Evolutionary conservation across 2,797 vertebrate genomes (phyloP), one percentile per base, ranked within the genome.

Genomic region (Botia kubotai): DNA sequence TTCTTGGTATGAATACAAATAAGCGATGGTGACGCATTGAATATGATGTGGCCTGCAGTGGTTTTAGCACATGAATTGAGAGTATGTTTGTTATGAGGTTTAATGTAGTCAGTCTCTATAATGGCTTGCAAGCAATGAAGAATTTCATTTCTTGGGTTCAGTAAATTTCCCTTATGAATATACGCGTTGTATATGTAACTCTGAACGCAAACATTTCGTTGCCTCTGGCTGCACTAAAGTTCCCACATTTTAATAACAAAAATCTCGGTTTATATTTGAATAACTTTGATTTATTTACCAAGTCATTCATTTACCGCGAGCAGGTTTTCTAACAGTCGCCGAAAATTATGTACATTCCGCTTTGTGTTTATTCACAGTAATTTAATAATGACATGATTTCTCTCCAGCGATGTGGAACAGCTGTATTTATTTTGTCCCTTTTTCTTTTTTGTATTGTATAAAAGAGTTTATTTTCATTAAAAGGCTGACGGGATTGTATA

Each of bases 401-500:
- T 69, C 14, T 68, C 26, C 21, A 23, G 17, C 60, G 29, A 62
- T 46, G n/a, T 36, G 21, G 53, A 80, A 72, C 68, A 69, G 53
- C 48, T 66, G 74, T 86, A 86, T 87, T 84, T 84, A 83, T 83
- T 86, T 65, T 29, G 19, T 65, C 58, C 69, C 58, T 57, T 80
- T 53, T 69, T 71, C 19, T 48, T 36, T 80, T 87, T 84, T 75
- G 68, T 86, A 83, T 80, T 87, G 81, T 88, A 79, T 50, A 86
- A 74, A 85, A 82, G 79, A 87, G 73, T 87, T 78, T 86, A 87
- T 87, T 88, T 88, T 86, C 71, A 62, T 81, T 79, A 65, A 79
- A 79, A 76, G 46, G 39, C 77, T 81, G 74, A 77, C 21, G 52
- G 73, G 60, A 50, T 76, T 79, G 58, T 75, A 16, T 66, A 63